Base-by-base conservation (phyloP, 2,113 vertebrate genomes). In the Antechinus flavipes region DNA sequence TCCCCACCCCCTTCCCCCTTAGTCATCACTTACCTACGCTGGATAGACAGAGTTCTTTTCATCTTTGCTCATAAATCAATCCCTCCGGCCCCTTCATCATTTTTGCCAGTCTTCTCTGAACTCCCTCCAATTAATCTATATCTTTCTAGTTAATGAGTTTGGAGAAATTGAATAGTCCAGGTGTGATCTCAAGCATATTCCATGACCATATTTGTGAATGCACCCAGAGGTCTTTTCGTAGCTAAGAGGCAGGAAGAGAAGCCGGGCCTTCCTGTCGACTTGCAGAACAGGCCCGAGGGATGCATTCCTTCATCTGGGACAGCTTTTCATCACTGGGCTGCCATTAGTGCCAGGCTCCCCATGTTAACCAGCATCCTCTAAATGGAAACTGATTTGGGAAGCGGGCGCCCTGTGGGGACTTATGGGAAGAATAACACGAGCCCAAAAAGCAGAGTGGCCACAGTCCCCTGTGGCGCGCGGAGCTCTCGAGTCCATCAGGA, bases 41-140 rank as follows among this genome's bases (percentile, higher is more conserved):
- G 96, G 95, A 97, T 97, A 97, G 97, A 97, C 95, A 94, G 95
- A 97, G 97, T 97, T 96, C 94, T 97, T 98, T 98, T 98, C 94
- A 97, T 97, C 96, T 97, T 97, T 94, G 61, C 97, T 97, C 97
- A 97, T 98, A 98, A 98, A 98, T 97, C 97, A 97, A 96, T 98
- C 96, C 93, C 92, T 96, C 96, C 95, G 94, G 94, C 93, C 96
- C 91, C 94, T 96, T 97, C 96, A 97, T 97, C 96, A 96, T 96
- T 97, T 97, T 94, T 96, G 97, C 96, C 97, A 95, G 93, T 97
- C 91, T 97, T 97, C 96, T 98, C 96, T 98, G 97, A 98, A 98
- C 98, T 97, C 97, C 55, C 94, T 98, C 97, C 97, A 98, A 95
- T 97, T 97, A 97, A 97, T 98, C 96, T 97, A 93, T 97, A 96